Base-by-base conservation (phyloP, 2,113 vertebrate genomes). In the Enhydra lutris region DNA sequence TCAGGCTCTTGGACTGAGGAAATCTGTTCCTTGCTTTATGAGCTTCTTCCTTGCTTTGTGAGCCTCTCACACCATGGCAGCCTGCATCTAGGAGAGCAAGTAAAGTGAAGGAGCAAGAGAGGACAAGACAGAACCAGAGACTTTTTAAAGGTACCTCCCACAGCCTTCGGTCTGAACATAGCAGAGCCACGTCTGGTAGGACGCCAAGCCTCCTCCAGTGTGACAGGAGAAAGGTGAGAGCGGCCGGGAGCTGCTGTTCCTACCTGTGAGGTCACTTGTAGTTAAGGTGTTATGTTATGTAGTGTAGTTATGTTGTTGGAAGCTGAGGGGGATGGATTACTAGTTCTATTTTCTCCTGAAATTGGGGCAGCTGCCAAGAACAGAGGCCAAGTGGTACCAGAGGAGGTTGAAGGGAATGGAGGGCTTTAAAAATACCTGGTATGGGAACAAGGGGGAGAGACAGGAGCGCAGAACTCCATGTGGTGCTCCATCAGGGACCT, bases 101-200 rank as follows among this genome's bases (percentile, higher is more conserved):
- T n/a, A 45, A n/a, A n/a, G n/a, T 15, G n/a, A 69, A 79, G 26
- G 45, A 80, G 36, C 23, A 57, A 89, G 73, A n/a, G 18, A 79
- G 45, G 42, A 55, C 69, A 42, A 29, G 59, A 21, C n/a, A 57
- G 34, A 59, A 61, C 21, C 55, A 74, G 80, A 61, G 59, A 31
- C 94, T 88, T 65, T 67, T 4, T 7, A 78, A 76, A 81, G 1
- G 39, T 29, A 24, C 57, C 42, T 61, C 61, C 7, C 15, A 34
- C 36, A 74, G 59, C 61, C 52, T n/a, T 34, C 11, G 11, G 26
- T 39, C 55, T n/a, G 55, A 36, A 21, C 11, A 1, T 1, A 4
- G 26, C 36, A 17, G 21, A 39, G 50, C n/a, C 14, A 9, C 14
- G 34, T 9, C 7, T 5, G 36, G 15, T 0, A 0, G n/a, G 15